Percentiles rank a stretch among this genome's conserved stretches.
phyloP scores from a whole-genome alignment of 2,797 vertebrate species.

The Sciurus vulgaris region DNA sequence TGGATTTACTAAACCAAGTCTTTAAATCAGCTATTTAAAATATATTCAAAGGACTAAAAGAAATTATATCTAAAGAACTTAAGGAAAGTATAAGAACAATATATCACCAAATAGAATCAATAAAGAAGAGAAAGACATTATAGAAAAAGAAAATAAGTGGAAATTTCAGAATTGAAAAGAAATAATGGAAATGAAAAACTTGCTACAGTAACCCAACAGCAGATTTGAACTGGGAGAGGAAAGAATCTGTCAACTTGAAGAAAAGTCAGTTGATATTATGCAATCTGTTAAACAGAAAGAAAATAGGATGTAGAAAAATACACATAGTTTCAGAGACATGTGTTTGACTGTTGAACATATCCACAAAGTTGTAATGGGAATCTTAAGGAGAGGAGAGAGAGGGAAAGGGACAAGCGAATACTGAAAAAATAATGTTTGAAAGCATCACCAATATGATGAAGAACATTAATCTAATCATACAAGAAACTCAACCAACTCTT shows the following conservation, averaged over 20 bases:
- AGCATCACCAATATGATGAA: background rate
- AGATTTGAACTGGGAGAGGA: background rate
- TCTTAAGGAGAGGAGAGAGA: background rate
- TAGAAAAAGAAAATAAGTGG: background rate
- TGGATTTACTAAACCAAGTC: background rate
- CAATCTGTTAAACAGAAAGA: background rate
- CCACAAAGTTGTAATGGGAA: background rate
- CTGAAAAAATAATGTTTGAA: conserved; percentile 14
- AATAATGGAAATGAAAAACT: background rate
- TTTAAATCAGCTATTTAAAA: background rate
- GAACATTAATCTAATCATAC: background rate
- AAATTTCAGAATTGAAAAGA: conserved; percentile 39
- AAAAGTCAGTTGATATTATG: background rate
- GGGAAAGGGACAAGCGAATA: background rate
- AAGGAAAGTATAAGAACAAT: background rate
- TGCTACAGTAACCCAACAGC: background rate
- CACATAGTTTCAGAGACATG: background rate
- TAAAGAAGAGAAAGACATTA: background rate
- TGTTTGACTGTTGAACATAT: background rate
- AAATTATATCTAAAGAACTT: background rate
- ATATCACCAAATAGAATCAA: background rate
- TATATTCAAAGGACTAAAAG: background rate
- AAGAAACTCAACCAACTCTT: background rate
- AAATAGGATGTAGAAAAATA: background rate
- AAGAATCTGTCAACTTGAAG: background rate